These are phyloP conservation scores for Plagodis dolabraria DNA, from an alignment of 2,888 invertebrate species.

Conservation along the genomic window DNA sequence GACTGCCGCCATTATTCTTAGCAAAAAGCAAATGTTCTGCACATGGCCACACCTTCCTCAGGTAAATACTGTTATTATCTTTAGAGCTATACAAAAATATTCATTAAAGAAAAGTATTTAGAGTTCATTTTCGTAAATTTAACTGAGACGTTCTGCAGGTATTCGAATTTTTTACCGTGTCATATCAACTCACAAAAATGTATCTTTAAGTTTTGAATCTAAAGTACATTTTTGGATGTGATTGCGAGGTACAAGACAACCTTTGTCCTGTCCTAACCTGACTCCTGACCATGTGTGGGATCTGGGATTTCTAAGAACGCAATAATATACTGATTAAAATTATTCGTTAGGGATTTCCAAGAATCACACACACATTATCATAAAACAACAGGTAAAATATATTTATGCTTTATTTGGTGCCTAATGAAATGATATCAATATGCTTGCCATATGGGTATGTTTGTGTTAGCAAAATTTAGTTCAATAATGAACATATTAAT, in stretches of 20 bases:
- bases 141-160: too few species aligned
- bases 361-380: too few species aligned
- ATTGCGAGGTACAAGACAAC: neutral
- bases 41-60: conserved; percentile 59
- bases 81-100: conserved; percentile 4
- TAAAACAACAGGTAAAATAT: too few species aligned
- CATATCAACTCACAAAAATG: neutral
- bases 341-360: too few species aligned
- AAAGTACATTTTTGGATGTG: neutral
- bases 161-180: too few species aligned
- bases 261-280: neutral
- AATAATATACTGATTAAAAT: neutral
- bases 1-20: conserved; percentile 50
- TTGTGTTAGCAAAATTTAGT: too few species aligned
- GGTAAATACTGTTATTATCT: conserved; percentile 47
- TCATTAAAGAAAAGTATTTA: conserved; percentile 1
- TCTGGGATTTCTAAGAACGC: neutral
- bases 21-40: conserved; percentile 44
- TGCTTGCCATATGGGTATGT: too few species aligned
- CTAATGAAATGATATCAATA: too few species aligned
- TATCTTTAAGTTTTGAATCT: neutral
- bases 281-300: neutral
- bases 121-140: neutral
- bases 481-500: too few species aligned
- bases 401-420: too few species aligned